Evolutionary conservation across 1,140 invertebrate species (phyloP).

Genomic region (Temnothorax longispinosus): DNA sequence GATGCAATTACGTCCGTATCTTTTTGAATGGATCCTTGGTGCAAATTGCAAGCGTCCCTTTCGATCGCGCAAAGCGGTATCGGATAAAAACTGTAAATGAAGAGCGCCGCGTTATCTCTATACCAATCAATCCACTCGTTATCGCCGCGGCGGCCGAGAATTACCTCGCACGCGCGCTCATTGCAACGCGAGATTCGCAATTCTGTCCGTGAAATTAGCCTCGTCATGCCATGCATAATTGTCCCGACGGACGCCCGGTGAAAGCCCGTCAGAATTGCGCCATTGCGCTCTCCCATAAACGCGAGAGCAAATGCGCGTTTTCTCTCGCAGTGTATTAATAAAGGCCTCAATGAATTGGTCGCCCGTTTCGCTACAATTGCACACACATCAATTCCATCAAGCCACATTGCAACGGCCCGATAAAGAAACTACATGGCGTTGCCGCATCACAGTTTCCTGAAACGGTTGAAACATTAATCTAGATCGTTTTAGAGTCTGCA

Average conservation of each 20-base stretch:
- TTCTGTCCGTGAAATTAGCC: constrained; percentile 40
- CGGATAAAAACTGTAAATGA: constrained; percentile 46
- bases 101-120: constrained; percentile 44
- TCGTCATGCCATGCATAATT: constrained; percentile 53
- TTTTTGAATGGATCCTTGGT: constrained; percentile 24
- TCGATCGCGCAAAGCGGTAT: constrained; percentile 10
- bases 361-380: constrained; percentile 10
- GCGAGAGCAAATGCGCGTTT: constrained; percentile 51
- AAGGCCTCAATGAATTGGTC: constrained; percentile 62
- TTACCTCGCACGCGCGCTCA: constrained; percentile 35
- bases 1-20: constrained; percentile 30
- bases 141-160: constrained; percentile 17
- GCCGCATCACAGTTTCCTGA: not conserved
- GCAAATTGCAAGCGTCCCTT: constrained; percentile 39
- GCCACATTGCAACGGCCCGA: constrained; percentile 6
- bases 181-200: constrained; percentile 3
- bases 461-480: constrained; percentile 25
- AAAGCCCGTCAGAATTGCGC: constrained; percentile 13
- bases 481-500: constrained; percentile 42
- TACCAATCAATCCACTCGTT: constrained; percentile 56
- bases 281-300: not conserved
- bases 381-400: constrained; percentile 49
- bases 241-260: constrained; percentile 5
- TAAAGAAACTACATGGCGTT: constrained; percentile 49
- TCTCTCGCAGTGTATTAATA: constrained; percentile 67